Evolutionary conservation across 2,888 invertebrate species (phyloP).

Genomic region (Chymomyza procnemis): DNA sequence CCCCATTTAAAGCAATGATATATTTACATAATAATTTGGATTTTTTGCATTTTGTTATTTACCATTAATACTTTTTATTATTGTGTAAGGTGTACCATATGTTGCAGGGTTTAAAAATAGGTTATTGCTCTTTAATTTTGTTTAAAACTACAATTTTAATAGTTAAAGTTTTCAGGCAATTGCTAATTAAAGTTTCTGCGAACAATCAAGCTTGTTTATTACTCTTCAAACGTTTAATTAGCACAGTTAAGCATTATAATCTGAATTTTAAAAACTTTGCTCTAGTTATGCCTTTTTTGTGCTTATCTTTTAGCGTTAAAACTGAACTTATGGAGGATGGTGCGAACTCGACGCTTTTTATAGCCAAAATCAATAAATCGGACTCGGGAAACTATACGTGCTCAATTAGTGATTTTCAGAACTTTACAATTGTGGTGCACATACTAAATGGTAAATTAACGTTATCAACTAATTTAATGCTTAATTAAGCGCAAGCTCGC

Average conservation of each 20-base stretch:
- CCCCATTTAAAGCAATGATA: too few relatives aligned
- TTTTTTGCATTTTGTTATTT: too few relatives aligned
- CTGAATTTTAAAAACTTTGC: too few relatives aligned
- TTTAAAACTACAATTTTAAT: neutral
- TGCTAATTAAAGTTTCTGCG: neutral
- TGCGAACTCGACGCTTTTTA: constrained; percentile 80
- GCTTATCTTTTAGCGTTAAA: constrained; percentile 77
- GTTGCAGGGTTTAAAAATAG: too few relatives aligned
- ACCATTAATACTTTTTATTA: too few relatives aligned
- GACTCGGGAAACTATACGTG: constrained; percentile 81
- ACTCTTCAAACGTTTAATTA: neutral
- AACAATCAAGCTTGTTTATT: neutral
- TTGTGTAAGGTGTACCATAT: too few relatives aligned
- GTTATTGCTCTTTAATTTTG: too few relatives aligned
- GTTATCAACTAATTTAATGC: constrained; percentile 11
- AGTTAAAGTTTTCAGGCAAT: neutral
- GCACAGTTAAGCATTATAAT: neutral
- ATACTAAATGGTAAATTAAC: constrained; percentile 80
- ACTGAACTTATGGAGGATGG: constrained; percentile 80
- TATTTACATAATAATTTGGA: too few relatives aligned
- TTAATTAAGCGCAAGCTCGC: constrained; percentile 8
- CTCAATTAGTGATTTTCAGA: constrained; percentile 79
- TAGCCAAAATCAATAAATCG: constrained; percentile 80
- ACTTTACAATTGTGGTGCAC: constrained; percentile 80
- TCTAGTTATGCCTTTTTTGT: neutral